A percentile compares a stretch with the other conserved stretches of the same genome.
Evolutionary conservation across 2,113 vertebrate species (phyloP).

Genomic region (Pycnonotus jocosus): DNA sequence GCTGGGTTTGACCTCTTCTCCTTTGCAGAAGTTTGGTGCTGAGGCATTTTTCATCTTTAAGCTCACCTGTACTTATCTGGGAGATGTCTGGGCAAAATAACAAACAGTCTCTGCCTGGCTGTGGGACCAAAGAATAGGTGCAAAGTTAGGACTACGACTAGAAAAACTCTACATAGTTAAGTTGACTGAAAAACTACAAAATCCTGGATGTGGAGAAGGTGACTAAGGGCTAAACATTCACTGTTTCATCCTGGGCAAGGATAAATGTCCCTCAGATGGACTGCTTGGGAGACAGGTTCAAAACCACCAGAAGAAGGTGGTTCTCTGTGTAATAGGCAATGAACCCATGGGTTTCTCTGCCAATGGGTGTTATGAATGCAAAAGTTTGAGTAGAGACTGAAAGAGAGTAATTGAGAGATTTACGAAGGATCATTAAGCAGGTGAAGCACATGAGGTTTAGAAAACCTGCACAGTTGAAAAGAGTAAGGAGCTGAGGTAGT

Average conservation of each 20-base stretch:
- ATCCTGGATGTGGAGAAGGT: neutral
- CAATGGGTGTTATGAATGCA: neutral
- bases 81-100: neutral
- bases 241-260: neutral
- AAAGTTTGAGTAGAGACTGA: neutral
- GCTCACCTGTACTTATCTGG: neutral
- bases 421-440: neutral
- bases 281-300: neutral
- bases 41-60: neutral
- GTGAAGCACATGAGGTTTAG: neutral
- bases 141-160: neutral
- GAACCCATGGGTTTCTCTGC: neutral
- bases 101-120: neutral
- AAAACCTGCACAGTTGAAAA: neutral
- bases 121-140: neutral
- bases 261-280: neutral
- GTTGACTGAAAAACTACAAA: neutral
- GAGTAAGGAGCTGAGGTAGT: neutral
- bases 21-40: neutral
- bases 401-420: neutral
- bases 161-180: neutral
- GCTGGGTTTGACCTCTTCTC: neutral
- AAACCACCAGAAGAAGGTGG: neutral
- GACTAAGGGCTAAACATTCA: neutral
- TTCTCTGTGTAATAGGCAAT: neutral